A percentile compares a stretch with the other conserved stretches of the same genome.
These are phyloP conservation scores for Zaprionus inermis DNA, from an alignment of 1,140 invertebrate genomes.

Conservation along the genomic window DNA sequence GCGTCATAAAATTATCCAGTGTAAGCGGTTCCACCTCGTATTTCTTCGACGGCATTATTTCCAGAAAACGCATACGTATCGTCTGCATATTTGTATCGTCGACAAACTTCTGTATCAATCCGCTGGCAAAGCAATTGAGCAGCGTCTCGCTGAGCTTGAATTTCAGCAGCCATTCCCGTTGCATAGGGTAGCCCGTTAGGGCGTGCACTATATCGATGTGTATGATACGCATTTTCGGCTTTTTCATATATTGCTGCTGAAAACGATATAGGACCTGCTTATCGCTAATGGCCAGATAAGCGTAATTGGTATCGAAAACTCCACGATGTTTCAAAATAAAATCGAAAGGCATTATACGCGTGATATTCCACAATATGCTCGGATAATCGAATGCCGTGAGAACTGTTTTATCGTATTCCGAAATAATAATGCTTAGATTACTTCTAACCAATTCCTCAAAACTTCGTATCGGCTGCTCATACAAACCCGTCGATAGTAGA, in stretches of 20 bases:
- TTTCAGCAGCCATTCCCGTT: slow-evolving; percentile 49
- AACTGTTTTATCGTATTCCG: slow-evolving; percentile 45
- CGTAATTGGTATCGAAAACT: slow-evolving; percentile 45
- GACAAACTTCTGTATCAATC: slow-evolving; percentile 46
- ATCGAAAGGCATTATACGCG: slow-evolving; percentile 34
- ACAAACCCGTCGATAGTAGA: slow-evolving; percentile 51
- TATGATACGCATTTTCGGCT: slow-evolving; percentile 42
- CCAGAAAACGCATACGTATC: slow-evolving; percentile 42
- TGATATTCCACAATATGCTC: slow-evolving; percentile 39
- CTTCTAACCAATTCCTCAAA: slow-evolving; percentile 45
- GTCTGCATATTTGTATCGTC: slow-evolving; percentile 44
- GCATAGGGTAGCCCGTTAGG: slow-evolving; percentile 56
- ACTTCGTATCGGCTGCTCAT: slow-evolving; percentile 45
- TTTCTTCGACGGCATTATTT: slow-evolving; percentile 33
- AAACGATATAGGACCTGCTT: slow-evolving; percentile 43
- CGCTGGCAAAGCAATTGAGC: slow-evolving; percentile 52
- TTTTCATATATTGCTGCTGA: slow-evolving; percentile 51
- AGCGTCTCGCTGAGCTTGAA: slow-evolving; percentile 48
- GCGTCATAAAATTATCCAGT: slow-evolving; percentile 47
- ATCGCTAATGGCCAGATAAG: slow-evolving; percentile 50
- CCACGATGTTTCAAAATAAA: slow-evolving; percentile 40
- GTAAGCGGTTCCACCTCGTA: slow-evolving; percentile 29
- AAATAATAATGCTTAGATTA: slow-evolving; percentile 47
- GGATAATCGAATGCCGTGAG: slow-evolving; percentile 39
- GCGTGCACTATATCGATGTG: slow-evolving; percentile 44